Conservation (phyloP, 2,888 invertebrate species). For the Ceriagrion tenellum region DNA sequence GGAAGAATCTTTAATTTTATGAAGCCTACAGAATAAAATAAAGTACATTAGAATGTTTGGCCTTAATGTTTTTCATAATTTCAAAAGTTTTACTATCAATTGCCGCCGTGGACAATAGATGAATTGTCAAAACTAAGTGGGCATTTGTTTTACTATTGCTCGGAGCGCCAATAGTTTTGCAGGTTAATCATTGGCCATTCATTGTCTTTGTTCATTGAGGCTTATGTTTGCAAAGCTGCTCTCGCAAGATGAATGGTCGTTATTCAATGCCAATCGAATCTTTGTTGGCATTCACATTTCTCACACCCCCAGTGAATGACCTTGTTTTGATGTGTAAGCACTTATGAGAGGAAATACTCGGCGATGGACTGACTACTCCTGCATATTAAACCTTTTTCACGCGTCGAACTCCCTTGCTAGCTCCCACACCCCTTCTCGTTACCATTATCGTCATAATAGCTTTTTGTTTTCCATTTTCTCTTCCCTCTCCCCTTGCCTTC, state of each 20-base stretch:
- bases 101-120: too few relatives aligned
- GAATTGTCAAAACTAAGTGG: too few relatives aligned
- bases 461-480: constrained; percentile 11
- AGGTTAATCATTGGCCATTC: too few relatives aligned
- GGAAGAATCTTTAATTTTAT: too few relatives aligned
- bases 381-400: background rate
- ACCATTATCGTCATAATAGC: background rate
- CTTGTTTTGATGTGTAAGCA: background rate
- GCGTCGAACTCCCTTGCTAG: background rate
- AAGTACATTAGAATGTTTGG: too few relatives aligned
- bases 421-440: background rate
- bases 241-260: background rate
- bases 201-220: too few relatives aligned
- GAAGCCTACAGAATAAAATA: too few relatives aligned
- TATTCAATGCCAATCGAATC: background rate
- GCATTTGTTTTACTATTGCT: too few relatives aligned
- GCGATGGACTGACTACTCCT: background rate
- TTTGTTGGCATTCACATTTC: background rate
- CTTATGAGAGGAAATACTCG: background rate
- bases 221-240: background rate
- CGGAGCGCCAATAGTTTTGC: too few relatives aligned
- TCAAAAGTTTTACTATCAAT: too few relatives aligned
- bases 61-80: too few relatives aligned
- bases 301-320: background rate
- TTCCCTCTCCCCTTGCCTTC: background rate